Evolutionary conservation across 1,140 invertebrate genomes (phyloP).

Genomic region (Metaphire vulgaris): DNA sequence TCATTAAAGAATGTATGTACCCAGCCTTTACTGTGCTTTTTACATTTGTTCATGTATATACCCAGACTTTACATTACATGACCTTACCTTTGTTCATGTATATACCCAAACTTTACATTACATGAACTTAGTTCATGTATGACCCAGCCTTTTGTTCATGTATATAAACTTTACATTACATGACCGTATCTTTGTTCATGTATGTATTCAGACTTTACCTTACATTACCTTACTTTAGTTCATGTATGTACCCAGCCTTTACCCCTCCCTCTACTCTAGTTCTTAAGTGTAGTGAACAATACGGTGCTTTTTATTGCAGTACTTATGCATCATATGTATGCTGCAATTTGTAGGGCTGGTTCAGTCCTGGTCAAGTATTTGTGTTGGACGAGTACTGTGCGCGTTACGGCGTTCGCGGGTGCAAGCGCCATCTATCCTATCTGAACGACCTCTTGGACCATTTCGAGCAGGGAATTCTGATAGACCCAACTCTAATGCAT

Average conservation of each 20-base stretch:
- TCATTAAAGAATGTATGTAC: too few relatives aligned
- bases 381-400: slow-evolving; percentile 98
- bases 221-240: neutral
- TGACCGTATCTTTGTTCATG: neutral
- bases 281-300: too few relatives aligned
- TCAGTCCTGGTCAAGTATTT: slow-evolving; percentile 96
- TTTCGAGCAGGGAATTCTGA: slow-evolving; percentile 82
- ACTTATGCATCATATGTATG: slow-evolving; percentile 26
- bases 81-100: too few relatives aligned
- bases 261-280: neutral
- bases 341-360: slow-evolving; percentile 74
- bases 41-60: too few relatives aligned
- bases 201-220: neutral
- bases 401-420: slow-evolving; percentile 92
- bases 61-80: too few relatives aligned
- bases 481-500: slow-evolving; percentile 96
- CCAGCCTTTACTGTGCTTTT: too few relatives aligned
- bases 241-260: neutral
- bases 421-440: slow-evolving; percentile 91
- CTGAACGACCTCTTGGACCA: slow-evolving; percentile 88
- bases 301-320: neutral
- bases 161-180: neutral
- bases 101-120: too few relatives aligned
- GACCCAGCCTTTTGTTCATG: too few relatives aligned
- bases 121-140: too few relatives aligned